Conservation (phyloP, 1,140 invertebrate species). For the Solenopsis fugax region DNA sequence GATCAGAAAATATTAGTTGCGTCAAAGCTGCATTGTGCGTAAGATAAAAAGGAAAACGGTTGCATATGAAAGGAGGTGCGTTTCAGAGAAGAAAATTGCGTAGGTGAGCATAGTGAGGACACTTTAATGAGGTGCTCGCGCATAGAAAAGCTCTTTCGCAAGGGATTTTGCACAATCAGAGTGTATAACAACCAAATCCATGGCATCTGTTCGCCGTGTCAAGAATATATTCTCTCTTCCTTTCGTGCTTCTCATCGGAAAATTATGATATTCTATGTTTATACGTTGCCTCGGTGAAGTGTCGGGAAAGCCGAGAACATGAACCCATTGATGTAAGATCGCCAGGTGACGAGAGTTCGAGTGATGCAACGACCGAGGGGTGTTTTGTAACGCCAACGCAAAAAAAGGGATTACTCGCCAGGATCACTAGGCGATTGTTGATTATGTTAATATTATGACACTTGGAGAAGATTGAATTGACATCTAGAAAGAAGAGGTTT, state of each 20-base stretch:
- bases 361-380: background rate
- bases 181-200: conserved; percentile 29
- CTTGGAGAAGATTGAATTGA: conserved; percentile 12
- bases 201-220: background rate
- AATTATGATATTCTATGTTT: background rate
- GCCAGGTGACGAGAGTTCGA: background rate
- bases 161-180: conserved; percentile 37
- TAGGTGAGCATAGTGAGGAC: conserved; percentile 18
- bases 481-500: background rate
- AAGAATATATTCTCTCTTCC: background rate
- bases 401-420: conserved; percentile 14
- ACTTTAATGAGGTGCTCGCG: conserved; percentile 9
- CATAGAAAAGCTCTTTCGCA: conserved; percentile 43
- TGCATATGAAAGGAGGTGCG: background rate
- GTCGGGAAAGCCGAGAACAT: background rate
- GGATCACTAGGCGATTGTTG: background rate
- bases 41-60: conserved; percentile 9
- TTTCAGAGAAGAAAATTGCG: conserved; percentile 45
- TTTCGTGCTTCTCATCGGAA: background rate
- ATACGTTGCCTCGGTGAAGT: background rate
- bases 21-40: background rate
- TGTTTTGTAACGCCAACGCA: conserved; percentile 7
- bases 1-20: background rate
- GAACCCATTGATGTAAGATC: background rate
- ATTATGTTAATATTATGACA: conserved; percentile 27